phyloP scores from a whole-genome alignment of 2,113 vertebrate genomes.

The Sarotherodon lohbergeri region DNA sequence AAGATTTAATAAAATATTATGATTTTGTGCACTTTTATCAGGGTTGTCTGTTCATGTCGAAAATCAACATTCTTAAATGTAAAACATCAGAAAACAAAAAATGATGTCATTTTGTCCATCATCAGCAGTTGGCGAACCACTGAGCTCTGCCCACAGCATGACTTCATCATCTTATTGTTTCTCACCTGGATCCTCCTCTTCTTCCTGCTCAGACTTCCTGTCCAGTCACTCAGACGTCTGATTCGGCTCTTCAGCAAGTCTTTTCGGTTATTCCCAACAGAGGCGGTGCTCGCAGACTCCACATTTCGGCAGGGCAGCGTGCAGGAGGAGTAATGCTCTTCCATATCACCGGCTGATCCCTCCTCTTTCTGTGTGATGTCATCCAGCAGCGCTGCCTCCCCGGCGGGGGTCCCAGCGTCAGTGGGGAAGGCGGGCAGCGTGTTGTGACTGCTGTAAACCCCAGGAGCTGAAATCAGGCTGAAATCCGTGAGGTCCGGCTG shows the following conservation, averaged over 20 bases:
- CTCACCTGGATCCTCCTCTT: constrained; percentile 89
- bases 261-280: constrained; percentile 76
- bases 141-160: neutral
- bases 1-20: neutral
- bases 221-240: constrained; percentile 89
- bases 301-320: constrained; percentile 81
- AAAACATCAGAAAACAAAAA: neutral
- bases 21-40: neutral
- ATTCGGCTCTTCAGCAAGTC: constrained; percentile 87
- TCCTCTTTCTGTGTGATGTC: constrained; percentile 73
- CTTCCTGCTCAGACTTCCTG: constrained; percentile 89
- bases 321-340: constrained; percentile 73
- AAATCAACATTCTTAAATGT: neutral
- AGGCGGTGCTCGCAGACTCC: constrained; percentile 28
- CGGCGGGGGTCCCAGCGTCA: neutral
- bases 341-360: constrained; percentile 29
- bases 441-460: constrained; percentile 65
- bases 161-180: neutral
- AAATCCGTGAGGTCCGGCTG: constrained; percentile 66
- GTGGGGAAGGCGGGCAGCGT: constrained; percentile 64
- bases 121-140: neutral
- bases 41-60: neutral
- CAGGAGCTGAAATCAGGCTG: constrained; percentile 70
- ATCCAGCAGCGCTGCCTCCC: constrained; percentile 31
- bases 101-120: neutral